Evolutionary conservation across 2,888 invertebrate species (phyloP).

Genomic region (Resseliella maxima): DNA sequence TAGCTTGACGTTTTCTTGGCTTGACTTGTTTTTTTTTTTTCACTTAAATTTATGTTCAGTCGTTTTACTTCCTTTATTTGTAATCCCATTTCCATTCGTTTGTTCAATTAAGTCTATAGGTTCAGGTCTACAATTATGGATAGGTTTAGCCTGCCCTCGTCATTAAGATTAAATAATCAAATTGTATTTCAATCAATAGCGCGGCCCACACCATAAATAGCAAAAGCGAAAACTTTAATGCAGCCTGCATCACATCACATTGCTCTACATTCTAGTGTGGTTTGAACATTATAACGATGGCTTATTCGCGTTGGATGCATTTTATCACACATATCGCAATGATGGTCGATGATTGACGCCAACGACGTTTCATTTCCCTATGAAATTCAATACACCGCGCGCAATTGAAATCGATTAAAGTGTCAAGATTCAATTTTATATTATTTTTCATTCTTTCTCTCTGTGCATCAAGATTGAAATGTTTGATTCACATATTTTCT

Average conservation of each 20-base stretch:
- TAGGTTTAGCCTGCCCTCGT: background rate
- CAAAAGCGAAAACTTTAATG: background rate
- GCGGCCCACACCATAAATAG: background rate
- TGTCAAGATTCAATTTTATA: slow-evolving; percentile 45
- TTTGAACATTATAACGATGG: too few relatives aligned
- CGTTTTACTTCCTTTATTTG: background rate
- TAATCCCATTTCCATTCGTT: background rate
- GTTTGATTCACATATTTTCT: background rate
- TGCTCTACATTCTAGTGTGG: background rate
- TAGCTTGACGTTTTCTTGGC: background rate
- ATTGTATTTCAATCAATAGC: slow-evolving; percentile 28
- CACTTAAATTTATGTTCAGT: background rate
- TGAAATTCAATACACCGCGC: slow-evolving; percentile 15
- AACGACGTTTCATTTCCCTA: slow-evolving; percentile 3
- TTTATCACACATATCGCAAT: background rate
- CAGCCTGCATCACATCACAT: background rate
- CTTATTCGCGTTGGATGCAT: background rate
- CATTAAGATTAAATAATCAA: slow-evolving; percentile 9
- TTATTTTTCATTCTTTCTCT: background rate
- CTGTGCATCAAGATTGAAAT: background rate
- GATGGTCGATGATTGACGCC: slow-evolving; percentile 29
- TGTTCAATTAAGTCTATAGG: slow-evolving; percentile 7
- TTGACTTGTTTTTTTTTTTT: too few relatives aligned
- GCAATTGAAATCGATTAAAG: slow-evolving; percentile 34
- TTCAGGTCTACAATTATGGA: background rate